These are phyloP conservation scores for Drosophila mercatorum DNA, from an alignment of 2,888 invertebrate species.

Conservation along the genomic window DNA sequence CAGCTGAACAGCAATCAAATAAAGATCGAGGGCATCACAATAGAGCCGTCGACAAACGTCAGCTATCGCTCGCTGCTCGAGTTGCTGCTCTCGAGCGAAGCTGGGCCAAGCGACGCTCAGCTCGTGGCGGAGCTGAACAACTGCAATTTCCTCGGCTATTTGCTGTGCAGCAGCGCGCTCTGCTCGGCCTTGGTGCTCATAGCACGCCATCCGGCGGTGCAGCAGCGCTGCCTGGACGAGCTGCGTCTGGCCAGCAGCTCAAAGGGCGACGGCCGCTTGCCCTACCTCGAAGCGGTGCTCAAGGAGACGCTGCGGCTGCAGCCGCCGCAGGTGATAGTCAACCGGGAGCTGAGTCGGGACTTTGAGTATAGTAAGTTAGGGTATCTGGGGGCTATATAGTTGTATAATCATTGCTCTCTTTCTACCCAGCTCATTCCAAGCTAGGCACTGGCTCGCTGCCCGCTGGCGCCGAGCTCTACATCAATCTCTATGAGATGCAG, in stretches of 20 bases:
- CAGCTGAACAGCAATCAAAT: neutral
- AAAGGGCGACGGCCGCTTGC: constrained; percentile 8
- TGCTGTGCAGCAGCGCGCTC: constrained; percentile 56
- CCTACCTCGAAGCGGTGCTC: constrained; percentile 82
- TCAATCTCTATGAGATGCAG: constrained; percentile 61
- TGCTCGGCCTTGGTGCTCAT: constrained; percentile 58
- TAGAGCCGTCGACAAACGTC: constrained; percentile 12
- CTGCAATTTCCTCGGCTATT: constrained; percentile 58
- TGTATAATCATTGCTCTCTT: neutral
- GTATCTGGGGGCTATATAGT: no score
- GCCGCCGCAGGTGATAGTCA: constrained; percentile 86
- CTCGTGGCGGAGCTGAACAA: constrained; percentile 59
- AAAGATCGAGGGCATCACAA: constrained; percentile 13
- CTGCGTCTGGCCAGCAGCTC: constrained; percentile 2
- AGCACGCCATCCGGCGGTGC: constrained; percentile 67
- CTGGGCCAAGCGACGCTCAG: constrained; percentile 32
- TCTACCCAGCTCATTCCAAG: constrained; percentile 50
- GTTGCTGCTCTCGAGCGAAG: constrained; percentile 23
- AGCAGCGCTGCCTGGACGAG: constrained; percentile 57
- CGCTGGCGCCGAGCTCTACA: constrained; percentile 61
- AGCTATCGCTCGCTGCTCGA: constrained; percentile 52
- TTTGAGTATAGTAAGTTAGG: constrained; percentile 63
- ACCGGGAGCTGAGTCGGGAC: constrained; percentile 52
- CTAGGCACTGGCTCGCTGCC: constrained; percentile 63
- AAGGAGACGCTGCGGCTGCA: constrained; percentile 88